Conservation (phyloP, 2,797 vertebrate species). For the Ptychadena robeensis region DNA sequence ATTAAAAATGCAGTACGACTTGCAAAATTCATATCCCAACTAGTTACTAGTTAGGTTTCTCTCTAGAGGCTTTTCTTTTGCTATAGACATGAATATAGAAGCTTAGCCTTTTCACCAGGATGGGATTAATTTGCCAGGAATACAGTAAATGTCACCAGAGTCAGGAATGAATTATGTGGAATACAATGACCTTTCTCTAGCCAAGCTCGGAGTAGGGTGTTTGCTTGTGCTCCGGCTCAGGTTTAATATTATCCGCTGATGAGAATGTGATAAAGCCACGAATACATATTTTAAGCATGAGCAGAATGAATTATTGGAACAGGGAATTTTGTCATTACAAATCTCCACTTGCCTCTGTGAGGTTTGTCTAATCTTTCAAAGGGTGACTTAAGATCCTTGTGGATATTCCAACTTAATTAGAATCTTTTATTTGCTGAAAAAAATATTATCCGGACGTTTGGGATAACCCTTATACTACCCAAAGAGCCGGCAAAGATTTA, state of each 20-base stretch:
- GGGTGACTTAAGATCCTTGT: constrained; percentile 28
- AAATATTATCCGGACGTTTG: not conserved
- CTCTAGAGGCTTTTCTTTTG: constrained; percentile 6
- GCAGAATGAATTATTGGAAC: constrained; percentile 59
- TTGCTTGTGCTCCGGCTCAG: constrained; percentile 52
- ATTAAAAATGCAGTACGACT: not conserved
- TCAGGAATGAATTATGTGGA: constrained; percentile 58
- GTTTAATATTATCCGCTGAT: constrained; percentile 61
- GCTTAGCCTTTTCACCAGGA: constrained; percentile 43
- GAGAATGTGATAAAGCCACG: constrained; percentile 58
- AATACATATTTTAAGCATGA: constrained; percentile 60
- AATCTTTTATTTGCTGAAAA: constrained; percentile 26
- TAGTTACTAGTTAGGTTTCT: no score
- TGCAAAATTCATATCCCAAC: not conserved
- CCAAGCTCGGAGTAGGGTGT: constrained; percentile 53
- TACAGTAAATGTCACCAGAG: constrained; percentile 61
- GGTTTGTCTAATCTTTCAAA: constrained; percentile 56
- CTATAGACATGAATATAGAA: constrained; percentile 45
- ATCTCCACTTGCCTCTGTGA: constrained; percentile 49
- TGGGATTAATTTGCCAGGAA: constrained; percentile 60
- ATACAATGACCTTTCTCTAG: constrained; percentile 59
- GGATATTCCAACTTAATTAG: constrained; percentile 45
- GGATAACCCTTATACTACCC: not conserved
- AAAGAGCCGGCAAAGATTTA: not conserved
- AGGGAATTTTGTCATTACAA: constrained; percentile 49